Conservation (phyloP, 2,888 invertebrate species). For the Thecophora atra region DNA sequence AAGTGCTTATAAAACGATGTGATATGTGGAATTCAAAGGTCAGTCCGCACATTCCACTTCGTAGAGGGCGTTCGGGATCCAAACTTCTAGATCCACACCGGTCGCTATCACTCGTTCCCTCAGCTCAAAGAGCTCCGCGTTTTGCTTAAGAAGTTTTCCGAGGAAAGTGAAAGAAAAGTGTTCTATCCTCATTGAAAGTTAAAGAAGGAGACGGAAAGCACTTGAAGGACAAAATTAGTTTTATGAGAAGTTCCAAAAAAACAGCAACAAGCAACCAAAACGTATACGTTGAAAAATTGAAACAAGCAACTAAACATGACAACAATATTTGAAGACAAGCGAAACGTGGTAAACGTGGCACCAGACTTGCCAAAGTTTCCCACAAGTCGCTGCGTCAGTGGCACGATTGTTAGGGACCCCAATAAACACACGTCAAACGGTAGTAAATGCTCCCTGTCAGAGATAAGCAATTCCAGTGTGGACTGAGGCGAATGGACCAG, state of each 20-base stretch:
- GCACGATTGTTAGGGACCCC: neutral
- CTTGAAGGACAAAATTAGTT: conserved; percentile 21
- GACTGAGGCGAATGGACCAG: neutral
- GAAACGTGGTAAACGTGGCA: neutral
- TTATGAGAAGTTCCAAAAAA: conserved; percentile 20
- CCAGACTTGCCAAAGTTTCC: neutral
- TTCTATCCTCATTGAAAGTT: neutral
- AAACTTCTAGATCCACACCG: too few relatives aligned
- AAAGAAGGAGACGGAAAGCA: neutral
- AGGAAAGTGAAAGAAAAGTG: too few relatives aligned
- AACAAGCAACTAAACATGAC: conserved; percentile 8
- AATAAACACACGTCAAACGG: conserved; percentile 21
- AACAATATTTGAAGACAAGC: conserved; percentile 2
- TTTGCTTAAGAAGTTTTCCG: too few relatives aligned
- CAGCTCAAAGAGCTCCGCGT: too few relatives aligned
- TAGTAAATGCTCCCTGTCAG: conserved; percentile 30
- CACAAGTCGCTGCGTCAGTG: neutral
- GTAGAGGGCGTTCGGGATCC: too few relatives aligned
- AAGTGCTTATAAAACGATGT: too few relatives aligned
- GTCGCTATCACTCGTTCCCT: too few relatives aligned
- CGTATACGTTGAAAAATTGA: conserved; percentile 5
- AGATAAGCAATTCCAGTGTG: conserved; percentile 33
- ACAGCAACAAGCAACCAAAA: neutral
- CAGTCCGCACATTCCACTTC: too few relatives aligned
- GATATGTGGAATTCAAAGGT: too few relatives aligned